These are phyloP conservation scores for Hippocampus mohnikei DNA, from an alignment of 2,113 vertebrate species.

Conservation along the genomic window DNA sequence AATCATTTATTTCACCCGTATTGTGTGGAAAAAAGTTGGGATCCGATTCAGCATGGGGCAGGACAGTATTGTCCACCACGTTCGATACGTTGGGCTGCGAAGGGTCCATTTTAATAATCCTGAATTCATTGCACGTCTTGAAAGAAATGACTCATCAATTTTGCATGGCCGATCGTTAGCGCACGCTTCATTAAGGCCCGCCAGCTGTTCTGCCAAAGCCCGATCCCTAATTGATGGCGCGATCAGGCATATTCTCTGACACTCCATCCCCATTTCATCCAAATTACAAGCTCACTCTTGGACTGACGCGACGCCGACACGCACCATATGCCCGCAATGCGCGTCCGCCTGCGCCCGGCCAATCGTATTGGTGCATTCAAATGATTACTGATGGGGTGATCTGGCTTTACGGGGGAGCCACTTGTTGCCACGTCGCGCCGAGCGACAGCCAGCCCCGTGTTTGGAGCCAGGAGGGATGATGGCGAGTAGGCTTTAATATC, in stretches of 20 bases:
- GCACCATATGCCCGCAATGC: constrained; percentile 17
- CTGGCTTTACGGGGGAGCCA: constrained; percentile 38
- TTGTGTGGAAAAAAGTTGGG: neutral
- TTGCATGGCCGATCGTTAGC: constrained; percentile 67
- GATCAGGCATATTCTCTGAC: constrained; percentile 41
- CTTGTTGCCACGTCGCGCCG: constrained; percentile 28
- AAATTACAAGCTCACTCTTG: constrained; percentile 50
- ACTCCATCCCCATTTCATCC: constrained; percentile 43
- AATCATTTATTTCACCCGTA: neutral
- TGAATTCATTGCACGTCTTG: constrained; percentile 30
- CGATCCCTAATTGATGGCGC: constrained; percentile 43
- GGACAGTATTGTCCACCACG: no score
- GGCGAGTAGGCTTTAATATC: constrained; percentile 72
- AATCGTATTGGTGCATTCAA: neutral
- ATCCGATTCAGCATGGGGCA: neutral
- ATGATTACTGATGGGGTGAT: constrained; percentile 39
- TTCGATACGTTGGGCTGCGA: neutral
- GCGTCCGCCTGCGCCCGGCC: neutral
- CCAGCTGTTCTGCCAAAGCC: constrained; percentile 64
- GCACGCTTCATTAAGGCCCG: constrained; percentile 54
- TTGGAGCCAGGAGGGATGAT: constrained; percentile 71
- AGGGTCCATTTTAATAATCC: constrained; percentile 23
- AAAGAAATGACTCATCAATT: constrained; percentile 67
- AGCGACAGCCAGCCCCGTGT: constrained; percentile 60
- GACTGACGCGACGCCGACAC: constrained; percentile 36